Conservation (phyloP, 2,113 vertebrate genomes). For the Lophura nycthemera region DNA sequence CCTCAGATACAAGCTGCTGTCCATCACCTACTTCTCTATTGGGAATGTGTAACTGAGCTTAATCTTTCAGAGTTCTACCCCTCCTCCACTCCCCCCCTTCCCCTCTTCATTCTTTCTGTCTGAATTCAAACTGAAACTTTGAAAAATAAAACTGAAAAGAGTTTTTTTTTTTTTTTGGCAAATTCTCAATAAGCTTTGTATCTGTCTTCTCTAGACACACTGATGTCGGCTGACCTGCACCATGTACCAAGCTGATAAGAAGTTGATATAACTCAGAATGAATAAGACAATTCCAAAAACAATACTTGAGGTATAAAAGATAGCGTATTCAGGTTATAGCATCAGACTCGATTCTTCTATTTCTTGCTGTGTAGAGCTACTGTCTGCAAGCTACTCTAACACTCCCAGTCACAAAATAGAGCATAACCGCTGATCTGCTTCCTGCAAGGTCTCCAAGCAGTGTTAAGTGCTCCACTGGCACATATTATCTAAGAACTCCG, state of each 20-base stretch:
- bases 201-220: neutral
- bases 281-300: accelerated
- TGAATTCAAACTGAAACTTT: neutral
- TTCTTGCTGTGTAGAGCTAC: neutral
- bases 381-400: neutral
- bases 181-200: neutral
- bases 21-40: neutral
- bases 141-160: neutral
- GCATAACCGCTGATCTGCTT: neutral
- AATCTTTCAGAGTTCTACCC: neutral
- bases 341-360: neutral
- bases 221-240: neutral
- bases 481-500: neutral
- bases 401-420: neutral
- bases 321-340: accelerated
- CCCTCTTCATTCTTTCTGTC: neutral
- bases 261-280: neutral
- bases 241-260: neutral
- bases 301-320: neutral
- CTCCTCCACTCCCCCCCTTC: too few species aligned
- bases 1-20: neutral
- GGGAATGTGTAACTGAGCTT: accelerated
- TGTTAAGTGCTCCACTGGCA: neutral
- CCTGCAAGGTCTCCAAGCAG: neutral
- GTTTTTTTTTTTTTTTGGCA: neutral